phyloP scores from a whole-genome alignment of 2,113 vertebrate species.

The Conger conger region DNA sequence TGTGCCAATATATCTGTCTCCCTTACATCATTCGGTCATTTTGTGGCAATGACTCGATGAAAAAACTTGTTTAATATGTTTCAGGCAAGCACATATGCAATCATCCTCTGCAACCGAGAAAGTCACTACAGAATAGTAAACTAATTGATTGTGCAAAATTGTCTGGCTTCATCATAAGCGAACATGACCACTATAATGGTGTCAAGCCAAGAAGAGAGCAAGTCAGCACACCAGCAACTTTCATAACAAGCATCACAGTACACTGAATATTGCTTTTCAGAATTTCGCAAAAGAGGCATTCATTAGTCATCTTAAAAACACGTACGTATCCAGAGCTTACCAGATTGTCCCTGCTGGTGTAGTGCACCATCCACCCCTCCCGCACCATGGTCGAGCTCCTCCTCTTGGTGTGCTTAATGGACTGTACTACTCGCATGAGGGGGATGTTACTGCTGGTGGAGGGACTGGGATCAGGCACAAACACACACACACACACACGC shows the following conservation, averaged over 20 bases:
- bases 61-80: background rate
- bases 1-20: background rate
- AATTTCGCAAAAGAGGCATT: no score
- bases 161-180: background rate
- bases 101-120: background rate
- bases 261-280: no score
- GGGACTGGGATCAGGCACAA: constrained; percentile 69
- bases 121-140: background rate
- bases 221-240: no score
- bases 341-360: constrained; percentile 93
- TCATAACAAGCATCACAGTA: no score
- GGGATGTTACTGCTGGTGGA: constrained; percentile 99
- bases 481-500: constrained; percentile 15
- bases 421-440: constrained; percentile 97
- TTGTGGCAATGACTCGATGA: background rate
- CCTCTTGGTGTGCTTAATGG: constrained; percentile 96
- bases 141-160: background rate
- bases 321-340: constrained; percentile 67
- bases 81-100: background rate
- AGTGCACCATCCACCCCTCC: constrained; percentile 99
- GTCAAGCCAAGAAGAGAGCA: background rate
- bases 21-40: background rate
- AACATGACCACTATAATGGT: background rate
- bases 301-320: background rate
- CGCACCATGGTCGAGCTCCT: constrained; percentile 97